Percentiles rank a stretch among this genome's conserved stretches.
Conservation (phyloP, 2,797 vertebrate species). For the Xiphophorus birchmanni region DNA sequence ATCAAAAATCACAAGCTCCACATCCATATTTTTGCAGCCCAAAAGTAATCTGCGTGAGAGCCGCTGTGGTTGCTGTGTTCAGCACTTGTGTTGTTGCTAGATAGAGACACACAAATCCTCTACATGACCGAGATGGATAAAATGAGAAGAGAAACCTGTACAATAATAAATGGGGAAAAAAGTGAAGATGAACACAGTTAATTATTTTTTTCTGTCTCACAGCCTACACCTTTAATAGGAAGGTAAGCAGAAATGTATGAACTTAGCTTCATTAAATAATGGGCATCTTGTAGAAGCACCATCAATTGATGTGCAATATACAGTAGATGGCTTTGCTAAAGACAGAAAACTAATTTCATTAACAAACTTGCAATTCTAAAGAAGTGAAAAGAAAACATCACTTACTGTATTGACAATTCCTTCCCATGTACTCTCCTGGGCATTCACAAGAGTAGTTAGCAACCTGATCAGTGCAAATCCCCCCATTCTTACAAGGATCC, state of each 20-base stretch:
- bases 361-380: neutral
- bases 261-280: neutral
- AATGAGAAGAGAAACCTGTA: neutral
- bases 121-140: too few relatives aligned
- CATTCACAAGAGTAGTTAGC: conserved; percentile 99
- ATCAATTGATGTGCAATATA: neutral
- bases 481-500: conserved; percentile 95
- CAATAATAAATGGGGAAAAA: neutral
- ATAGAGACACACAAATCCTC: neutral
- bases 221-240: neutral
- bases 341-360: neutral
- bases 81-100: neutral
- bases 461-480: conserved; percentile 94
- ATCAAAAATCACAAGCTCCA: neutral
- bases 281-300: neutral
- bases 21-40: neutral
- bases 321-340: neutral
- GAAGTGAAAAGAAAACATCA: conserved; percentile 18
- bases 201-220: neutral
- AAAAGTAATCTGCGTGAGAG: neutral
- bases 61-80: neutral
- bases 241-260: neutral
- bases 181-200: neutral
- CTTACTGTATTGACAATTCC: conserved; percentile 98
- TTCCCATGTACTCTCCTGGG: conserved; percentile 98